A percentile compares a stretch with the other conserved stretches of the same genome.
phyloP scores from a whole-genome alignment of 2,888 invertebrate genomes.

The Heliconius cydno region DNA sequence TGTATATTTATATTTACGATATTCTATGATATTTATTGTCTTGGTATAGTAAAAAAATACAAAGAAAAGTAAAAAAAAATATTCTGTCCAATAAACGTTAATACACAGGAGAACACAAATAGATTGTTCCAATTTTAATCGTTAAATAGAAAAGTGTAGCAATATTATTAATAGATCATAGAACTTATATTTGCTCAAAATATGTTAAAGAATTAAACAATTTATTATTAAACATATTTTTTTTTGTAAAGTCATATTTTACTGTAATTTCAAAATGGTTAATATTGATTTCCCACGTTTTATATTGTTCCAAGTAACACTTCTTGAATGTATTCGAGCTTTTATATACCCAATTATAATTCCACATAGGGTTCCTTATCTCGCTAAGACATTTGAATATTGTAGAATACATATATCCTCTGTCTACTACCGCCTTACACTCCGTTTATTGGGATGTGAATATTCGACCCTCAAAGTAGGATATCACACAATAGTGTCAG shows the following conservation, averaged over 20 bases:
- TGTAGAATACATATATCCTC: constrained; percentile 38
- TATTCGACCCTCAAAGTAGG: constrained; percentile 70
- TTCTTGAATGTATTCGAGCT: background rate
- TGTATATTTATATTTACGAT: too few relatives aligned
- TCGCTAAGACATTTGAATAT: constrained; percentile 9
- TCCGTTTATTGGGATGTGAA: constrained; percentile 71
- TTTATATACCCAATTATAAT: constrained; percentile 7
- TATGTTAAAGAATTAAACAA: background rate
- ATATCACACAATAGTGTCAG: constrained; percentile 76
- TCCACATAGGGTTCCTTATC: background rate
- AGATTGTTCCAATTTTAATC: background rate
- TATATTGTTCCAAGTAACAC: background rate
- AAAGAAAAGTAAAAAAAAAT: too few relatives aligned
- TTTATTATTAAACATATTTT: too few relatives aligned
- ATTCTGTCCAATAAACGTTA: background rate
- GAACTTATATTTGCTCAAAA: background rate
- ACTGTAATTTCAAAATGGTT: background rate
- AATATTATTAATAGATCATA: background rate
- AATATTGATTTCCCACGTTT: background rate
- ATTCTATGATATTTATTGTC: too few relatives aligned
- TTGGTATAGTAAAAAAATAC: too few relatives aligned
- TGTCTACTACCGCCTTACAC: constrained; percentile 48
- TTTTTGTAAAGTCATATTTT: background rate
- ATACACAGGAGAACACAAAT: background rate
- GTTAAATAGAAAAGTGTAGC: background rate